These are phyloP conservation scores for Cheirogaleus medius DNA, from an alignment of 2,113 vertebrate species.

Conservation along the genomic window DNA sequence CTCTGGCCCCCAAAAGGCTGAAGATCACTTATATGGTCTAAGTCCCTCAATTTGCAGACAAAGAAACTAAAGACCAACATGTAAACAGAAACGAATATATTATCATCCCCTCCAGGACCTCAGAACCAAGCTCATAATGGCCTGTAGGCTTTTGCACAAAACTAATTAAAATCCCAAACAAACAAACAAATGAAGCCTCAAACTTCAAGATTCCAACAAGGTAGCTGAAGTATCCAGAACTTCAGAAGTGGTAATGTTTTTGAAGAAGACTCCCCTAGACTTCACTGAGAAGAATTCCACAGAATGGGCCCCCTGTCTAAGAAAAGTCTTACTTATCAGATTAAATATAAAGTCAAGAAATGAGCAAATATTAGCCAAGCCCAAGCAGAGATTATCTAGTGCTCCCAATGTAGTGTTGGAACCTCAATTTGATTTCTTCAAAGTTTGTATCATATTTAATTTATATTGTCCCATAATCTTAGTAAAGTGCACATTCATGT, in stretches of 20 bases:
- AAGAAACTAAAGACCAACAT: neutral
- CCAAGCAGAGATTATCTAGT: neutral
- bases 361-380: neutral
- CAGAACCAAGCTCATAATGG: neutral
- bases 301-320: neutral
- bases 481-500: neutral
- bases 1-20: neutral
- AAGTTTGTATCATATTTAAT: constrained; percentile 38
- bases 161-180: constrained; percentile 20
- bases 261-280: neutral
- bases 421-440: constrained; percentile 21
- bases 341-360: constrained; percentile 27
- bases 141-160: neutral
- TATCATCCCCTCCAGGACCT: neutral
- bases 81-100: neutral
- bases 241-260: neutral
- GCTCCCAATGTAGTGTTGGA: neutral
- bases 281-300: neutral
- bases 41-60: neutral
- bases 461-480: neutral
- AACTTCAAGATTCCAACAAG: neutral
- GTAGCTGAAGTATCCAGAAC: neutral
- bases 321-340: neutral
- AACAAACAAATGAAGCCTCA: neutral
- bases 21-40: neutral